These are phyloP conservation scores for Amblyjoppa proteus DNA, from an alignment of 2,888 invertebrate species.

Conservation along the genomic window DNA sequence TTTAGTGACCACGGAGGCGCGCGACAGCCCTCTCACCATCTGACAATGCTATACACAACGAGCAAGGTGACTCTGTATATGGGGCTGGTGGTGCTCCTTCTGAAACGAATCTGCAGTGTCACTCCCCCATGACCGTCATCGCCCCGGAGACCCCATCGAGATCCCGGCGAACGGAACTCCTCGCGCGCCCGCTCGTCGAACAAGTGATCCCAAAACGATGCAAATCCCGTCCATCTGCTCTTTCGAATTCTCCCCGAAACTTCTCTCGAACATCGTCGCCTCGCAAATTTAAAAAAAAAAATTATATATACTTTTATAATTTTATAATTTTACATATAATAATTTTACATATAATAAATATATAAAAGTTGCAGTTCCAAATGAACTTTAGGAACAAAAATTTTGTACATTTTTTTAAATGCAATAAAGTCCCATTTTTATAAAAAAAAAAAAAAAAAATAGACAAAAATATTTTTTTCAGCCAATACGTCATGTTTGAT, in stretches of 20 bases:
- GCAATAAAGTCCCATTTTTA: too few relatives aligned
- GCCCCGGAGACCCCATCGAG: constrained; percentile 40
- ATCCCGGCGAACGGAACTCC: constrained; percentile 34
- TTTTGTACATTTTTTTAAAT: too few relatives aligned
- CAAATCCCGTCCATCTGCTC: constrained; percentile 42
- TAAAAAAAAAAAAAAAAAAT: too few relatives aligned
- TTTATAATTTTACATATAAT: neutral
- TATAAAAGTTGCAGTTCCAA: too few relatives aligned
- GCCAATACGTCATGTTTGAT: too few relatives aligned
- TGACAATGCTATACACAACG: constrained; percentile 26
- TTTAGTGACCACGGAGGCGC: constrained; percentile 45
- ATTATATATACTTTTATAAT: neutral
- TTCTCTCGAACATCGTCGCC: neutral
- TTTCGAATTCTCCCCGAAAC: constrained; percentile 30
- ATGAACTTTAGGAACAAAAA: too few relatives aligned
- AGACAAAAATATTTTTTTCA: too few relatives aligned
- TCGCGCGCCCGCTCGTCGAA: constrained; percentile 42
- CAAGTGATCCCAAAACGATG: constrained; percentile 58
- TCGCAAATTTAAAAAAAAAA: neutral
- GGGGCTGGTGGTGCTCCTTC: neutral
- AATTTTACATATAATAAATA: too few relatives aligned
- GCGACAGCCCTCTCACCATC: constrained; percentile 4
- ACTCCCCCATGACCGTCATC: constrained; percentile 42
- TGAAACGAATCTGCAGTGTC: constrained; percentile 47
- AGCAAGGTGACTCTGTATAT: constrained; percentile 13